Evolutionary conservation across 1,140 invertebrate genomes (phyloP).

Genomic region (Papilio machaon): DNA sequence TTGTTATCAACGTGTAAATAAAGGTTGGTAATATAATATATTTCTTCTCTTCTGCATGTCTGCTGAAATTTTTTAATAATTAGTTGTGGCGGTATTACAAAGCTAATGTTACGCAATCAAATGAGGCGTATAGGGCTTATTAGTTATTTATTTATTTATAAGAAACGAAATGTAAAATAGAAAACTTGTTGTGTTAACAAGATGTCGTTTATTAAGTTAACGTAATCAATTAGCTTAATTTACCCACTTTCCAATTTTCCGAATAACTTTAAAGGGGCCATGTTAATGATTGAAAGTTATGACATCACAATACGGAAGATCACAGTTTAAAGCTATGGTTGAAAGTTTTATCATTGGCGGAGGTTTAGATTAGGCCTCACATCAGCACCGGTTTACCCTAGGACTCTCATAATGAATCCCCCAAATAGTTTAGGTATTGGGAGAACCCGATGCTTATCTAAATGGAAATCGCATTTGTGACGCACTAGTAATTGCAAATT

Average conservation of each 20-base stretch:
- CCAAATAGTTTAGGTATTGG: no score
- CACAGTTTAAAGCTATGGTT: background rate
- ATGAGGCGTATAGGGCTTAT: background rate
- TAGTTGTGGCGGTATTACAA: background rate
- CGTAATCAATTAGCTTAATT: constrained; percentile 10
- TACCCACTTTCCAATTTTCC: constrained; percentile 26
- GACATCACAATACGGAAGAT: constrained; percentile 4
- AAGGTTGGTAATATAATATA: background rate
- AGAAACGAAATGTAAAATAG: constrained; percentile 8
- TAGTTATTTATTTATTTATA: constrained; percentile 14
- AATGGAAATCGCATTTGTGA: no score
- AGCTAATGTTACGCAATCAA: background rate
- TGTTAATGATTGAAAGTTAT: constrained; percentile 32
- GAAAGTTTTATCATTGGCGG: background rate
- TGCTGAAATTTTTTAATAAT: background rate
- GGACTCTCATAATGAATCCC: no score
- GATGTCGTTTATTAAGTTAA: constrained; percentile 26
- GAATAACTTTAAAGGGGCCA: constrained; percentile 6
- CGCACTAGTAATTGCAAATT: no score
- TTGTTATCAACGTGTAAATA: background rate
- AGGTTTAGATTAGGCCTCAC: no score
- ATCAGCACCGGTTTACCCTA: no score
- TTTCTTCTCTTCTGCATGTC: background rate
- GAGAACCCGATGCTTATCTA: no score
- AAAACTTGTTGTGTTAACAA: constrained; percentile 21